Evolutionary conservation across 2,888 invertebrate species (phyloP).

Genomic region (Cyrtodaria siliqua): DNA sequence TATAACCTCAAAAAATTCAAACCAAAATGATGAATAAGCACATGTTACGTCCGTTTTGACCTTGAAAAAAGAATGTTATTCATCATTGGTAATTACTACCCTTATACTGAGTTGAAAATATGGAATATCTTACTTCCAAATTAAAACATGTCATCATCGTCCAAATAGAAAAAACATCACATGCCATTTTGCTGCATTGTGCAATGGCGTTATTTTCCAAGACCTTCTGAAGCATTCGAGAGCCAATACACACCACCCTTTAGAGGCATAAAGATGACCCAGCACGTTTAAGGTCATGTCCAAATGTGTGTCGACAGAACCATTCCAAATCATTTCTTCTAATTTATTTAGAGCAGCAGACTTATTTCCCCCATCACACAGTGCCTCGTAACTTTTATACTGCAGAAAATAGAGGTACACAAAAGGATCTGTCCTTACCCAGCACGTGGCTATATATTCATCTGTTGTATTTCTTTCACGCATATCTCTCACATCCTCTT

Average conservation of each 20-base stretch:
- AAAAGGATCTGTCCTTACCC: conserved; percentile 8
- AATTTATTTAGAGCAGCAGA: not conserved
- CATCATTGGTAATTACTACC: too few species aligned
- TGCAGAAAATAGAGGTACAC: conserved; percentile 14
- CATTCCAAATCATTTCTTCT: not conserved
- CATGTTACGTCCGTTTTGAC: too few species aligned
- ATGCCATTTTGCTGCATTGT: conserved; percentile 14
- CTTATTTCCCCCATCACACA: not conserved
- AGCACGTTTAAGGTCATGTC: conserved; percentile 16
- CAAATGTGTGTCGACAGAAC: not conserved
- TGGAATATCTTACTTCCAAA: too few species aligned
- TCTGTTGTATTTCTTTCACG: not conserved
- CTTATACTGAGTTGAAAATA: too few species aligned
- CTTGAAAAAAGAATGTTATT: too few species aligned
- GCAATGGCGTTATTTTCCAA: conserved; percentile 1
- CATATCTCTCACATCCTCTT: not conserved
- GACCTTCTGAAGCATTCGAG: conserved; percentile 7
- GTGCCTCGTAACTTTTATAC: not conserved
- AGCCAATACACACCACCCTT: not conserved
- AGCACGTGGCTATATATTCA: not conserved
- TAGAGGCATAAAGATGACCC: conserved; percentile 1
- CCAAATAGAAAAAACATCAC: too few species aligned
- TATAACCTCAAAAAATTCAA: too few species aligned
- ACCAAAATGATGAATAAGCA: too few species aligned
- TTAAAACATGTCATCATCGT: too few species aligned